These are phyloP conservation scores for Puma concolor DNA, from an alignment of 2,113 vertebrate genomes.

Conservation along the genomic window DNA sequence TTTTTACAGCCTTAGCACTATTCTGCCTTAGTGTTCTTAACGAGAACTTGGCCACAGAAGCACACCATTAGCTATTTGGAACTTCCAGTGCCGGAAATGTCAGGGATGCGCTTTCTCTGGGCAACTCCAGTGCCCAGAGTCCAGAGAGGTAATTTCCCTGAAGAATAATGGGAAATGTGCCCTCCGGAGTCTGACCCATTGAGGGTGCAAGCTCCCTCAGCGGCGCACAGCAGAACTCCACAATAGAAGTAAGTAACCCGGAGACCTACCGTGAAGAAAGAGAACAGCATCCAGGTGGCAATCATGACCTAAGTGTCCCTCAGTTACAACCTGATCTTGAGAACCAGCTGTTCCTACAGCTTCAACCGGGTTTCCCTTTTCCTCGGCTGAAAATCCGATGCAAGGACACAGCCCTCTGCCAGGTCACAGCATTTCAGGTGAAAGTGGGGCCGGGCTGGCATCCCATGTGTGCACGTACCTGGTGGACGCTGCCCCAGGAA, in stretches of 20 bases:
- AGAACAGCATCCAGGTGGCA: conserved; percentile 72
- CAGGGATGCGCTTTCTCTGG: not conserved
- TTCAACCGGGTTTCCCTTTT: not conserved
- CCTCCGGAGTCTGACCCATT: not conserved
- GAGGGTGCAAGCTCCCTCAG: not conserved
- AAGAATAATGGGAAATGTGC: not conserved
- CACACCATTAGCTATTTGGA: not conserved
- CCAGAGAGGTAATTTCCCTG: not conserved
- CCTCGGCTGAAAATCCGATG: not conserved
- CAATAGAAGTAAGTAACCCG: not conserved
- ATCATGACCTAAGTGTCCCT: not conserved
- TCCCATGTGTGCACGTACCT: not conserved
- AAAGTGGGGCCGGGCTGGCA: not conserved
- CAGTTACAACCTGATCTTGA: not conserved
- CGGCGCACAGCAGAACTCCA: not conserved
- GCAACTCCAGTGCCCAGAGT: not conserved
- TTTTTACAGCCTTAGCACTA: not conserved
- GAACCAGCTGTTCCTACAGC: not conserved
- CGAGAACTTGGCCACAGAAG: not conserved
- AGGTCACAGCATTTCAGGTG: conserved; percentile 8
- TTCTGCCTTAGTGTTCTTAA: not conserved
- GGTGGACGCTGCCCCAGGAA: not conserved
- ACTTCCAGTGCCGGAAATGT: not conserved
- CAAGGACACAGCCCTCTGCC: conserved; percentile 24
- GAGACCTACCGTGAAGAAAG: conserved; percentile 67